phyloP scores from a whole-genome alignment of 2,113 vertebrate genomes.

The Etia nguti region DNA sequence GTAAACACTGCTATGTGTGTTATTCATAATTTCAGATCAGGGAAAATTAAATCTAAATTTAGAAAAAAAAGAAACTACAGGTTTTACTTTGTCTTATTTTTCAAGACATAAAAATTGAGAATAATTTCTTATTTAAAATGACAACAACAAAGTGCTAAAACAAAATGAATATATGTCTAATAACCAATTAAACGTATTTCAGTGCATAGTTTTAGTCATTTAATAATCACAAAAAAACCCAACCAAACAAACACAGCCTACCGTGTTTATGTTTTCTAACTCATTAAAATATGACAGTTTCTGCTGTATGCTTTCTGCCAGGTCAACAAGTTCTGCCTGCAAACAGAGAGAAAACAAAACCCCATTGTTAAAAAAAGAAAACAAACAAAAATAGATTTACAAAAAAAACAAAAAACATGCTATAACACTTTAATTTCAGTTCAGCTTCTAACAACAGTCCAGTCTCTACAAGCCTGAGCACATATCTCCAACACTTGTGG shows the following conservation, averaged over 20 bases:
- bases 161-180: background rate
- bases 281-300: conserved; percentile 98
- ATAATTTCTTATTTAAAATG: background rate
- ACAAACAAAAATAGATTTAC: background rate
- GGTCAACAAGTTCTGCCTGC: conserved; percentile 90
- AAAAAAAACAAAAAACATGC: background rate
- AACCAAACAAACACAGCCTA: conserved; percentile 60
- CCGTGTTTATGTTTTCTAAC: conserved; percentile 92
- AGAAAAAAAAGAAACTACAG: background rate
- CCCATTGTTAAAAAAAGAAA: background rate
- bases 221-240: background rate
- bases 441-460: background rate
- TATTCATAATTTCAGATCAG: background rate
- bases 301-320: conserved; percentile 96
- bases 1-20: background rate
- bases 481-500: too few relatives aligned
- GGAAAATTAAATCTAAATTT: background rate
- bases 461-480: background rate
- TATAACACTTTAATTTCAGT: background rate
- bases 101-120: background rate
- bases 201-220: background rate
- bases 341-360: conserved; percentile 42
- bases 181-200: background rate
- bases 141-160: background rate
- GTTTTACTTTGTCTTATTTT: background rate